These are phyloP conservation scores for Spodoptera littoralis DNA, from an alignment of 2,888 invertebrate species.

Conservation along the genomic window DNA sequence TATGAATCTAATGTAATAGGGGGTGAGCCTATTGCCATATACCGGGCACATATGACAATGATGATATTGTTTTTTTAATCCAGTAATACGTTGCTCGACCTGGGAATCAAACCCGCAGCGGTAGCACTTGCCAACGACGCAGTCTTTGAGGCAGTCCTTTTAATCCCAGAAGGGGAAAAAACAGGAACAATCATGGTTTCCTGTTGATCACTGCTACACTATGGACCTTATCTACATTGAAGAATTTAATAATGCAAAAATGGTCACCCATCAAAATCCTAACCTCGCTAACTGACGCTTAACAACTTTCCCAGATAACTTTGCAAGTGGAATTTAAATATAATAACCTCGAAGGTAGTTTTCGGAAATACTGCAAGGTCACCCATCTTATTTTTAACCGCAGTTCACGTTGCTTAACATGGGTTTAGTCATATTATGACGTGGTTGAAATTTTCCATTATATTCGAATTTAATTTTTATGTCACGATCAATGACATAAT, in stretches of 20 bases:
- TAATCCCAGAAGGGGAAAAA: no score
- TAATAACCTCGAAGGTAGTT: constrained; percentile 16
- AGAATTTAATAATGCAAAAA: background rate
- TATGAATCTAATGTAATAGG: no score
- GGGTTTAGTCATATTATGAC: constrained; percentile 1
- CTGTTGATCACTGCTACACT: no score
- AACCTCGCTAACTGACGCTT: constrained; percentile 6
- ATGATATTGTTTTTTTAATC: no score
- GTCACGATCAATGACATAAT: background rate
- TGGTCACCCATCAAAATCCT: constrained; percentile 18
- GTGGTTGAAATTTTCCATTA: background rate
- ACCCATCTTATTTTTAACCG: constrained; percentile 13
- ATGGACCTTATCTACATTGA: no score
- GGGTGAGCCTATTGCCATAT: no score
- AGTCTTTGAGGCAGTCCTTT: no score
- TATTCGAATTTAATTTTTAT: background rate
- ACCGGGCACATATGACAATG: no score
- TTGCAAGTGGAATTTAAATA: constrained; percentile 3
- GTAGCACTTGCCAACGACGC: no score
- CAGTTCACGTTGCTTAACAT: constrained; percentile 18
- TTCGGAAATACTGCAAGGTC: constrained; percentile 26
- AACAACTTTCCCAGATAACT: constrained; percentile 24
- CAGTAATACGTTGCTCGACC: no score
- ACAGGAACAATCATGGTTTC: no score
- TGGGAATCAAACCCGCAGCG: no score